phyloP scores from a whole-genome alignment of 2,888 invertebrate species.

The Alloscopus bannaensis region DNA sequence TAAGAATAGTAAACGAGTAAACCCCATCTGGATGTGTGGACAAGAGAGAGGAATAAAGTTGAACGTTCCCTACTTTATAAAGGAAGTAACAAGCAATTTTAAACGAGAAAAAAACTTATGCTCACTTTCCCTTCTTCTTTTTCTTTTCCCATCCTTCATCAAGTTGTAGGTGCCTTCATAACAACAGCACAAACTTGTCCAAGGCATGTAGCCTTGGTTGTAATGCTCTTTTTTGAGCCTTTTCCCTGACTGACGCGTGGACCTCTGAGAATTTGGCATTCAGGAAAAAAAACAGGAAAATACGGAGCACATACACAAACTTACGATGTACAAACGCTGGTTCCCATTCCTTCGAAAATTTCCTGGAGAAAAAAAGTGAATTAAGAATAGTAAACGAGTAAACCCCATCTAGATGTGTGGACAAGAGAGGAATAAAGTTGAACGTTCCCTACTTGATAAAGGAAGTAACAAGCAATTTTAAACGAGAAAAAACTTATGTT shows the following conservation, averaged over 20 bases:
- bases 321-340: neutral
- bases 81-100: slow-evolving; percentile 37
- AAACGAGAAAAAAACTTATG: slow-evolving; percentile 24
- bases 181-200: slow-evolving; percentile 2
- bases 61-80: slow-evolving; percentile 19
- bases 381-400: neutral
- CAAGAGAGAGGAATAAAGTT: slow-evolving; percentile 10
- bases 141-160: slow-evolving; percentile 17
- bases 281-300: neutral
- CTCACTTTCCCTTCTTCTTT: slow-evolving; percentile 10
- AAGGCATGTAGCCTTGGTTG: too few species aligned
- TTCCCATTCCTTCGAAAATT: neutral
- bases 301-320: neutral
- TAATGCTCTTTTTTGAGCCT: neutral
- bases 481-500: slow-evolving; percentile 25
- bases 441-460: slow-evolving; percentile 22
- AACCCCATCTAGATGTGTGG: neutral
- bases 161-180: slow-evolving; percentile 13
- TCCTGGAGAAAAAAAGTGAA: slow-evolving; percentile 11
- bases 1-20: neutral
- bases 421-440: slow-evolving; percentile 12
- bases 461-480: slow-evolving; percentile 36
- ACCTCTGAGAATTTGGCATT: slow-evolving; percentile 15
- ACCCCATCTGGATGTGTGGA: neutral
- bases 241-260: slow-evolving; percentile 20